Percentiles rank a stretch among this genome's conserved stretches.
Evolutionary conservation across 2,888 invertebrate species (phyloP).

Genomic region (Polydrusus pterygomalis): DNA sequence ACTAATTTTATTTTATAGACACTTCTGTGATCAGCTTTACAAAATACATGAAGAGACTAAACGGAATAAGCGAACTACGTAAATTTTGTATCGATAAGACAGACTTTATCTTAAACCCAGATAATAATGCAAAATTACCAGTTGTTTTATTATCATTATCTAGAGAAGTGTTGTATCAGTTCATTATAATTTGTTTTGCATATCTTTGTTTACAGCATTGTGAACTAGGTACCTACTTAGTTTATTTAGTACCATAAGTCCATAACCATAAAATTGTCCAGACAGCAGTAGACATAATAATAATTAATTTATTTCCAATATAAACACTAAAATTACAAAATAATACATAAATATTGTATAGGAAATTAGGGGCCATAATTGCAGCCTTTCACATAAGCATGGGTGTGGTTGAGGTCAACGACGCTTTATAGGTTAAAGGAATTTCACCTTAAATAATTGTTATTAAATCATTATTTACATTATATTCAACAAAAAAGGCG

Average conservation of each 20-base stretch:
- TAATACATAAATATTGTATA: too few relatives aligned
- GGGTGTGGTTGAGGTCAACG: too few relatives aligned
- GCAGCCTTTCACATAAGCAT: too few relatives aligned
- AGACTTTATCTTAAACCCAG: slow-evolving; percentile 32
- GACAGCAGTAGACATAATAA: too few relatives aligned
- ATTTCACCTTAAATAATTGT: too few relatives aligned
- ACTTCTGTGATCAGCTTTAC: neutral
- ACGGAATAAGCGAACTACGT: neutral
- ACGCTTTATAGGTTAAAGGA: too few relatives aligned
- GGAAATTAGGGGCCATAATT: too few relatives aligned
- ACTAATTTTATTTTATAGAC: neutral
- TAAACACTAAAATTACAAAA: too few relatives aligned
- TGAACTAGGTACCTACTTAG: too few relatives aligned
- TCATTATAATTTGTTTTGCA: slow-evolving; percentile 31
- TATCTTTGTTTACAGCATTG: slow-evolving; percentile 38
- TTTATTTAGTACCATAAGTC: neutral
- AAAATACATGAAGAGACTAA: slow-evolving; percentile 9
- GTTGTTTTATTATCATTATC: slow-evolving; percentile 43
- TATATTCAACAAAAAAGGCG: too few relatives aligned
- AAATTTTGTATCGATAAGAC: slow-evolving; percentile 16
- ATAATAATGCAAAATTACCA: slow-evolving; percentile 34
- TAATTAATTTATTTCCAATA: too few relatives aligned
- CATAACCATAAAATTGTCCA: neutral
- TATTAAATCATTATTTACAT: too few relatives aligned
- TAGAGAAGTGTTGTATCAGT: slow-evolving; percentile 39